Evolutionary conservation across 2,797 vertebrate genomes (phyloP).

Genomic region (Yasuhikotakia modesta): DNA sequence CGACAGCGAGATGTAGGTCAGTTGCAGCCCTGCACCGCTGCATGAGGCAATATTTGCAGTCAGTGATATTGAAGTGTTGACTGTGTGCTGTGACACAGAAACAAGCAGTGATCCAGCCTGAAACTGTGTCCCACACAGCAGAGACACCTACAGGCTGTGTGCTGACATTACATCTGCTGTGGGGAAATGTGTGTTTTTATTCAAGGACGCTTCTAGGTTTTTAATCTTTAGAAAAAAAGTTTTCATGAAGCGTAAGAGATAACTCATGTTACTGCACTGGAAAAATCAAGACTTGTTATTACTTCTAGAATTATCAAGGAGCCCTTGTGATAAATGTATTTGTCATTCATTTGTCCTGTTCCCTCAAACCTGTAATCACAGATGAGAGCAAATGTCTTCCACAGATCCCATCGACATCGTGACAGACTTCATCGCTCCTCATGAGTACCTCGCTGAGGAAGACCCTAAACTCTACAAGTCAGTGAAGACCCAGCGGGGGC

Average conservation of each 20-base stretch:
- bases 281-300: too few relatives aligned
- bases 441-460: slow-evolving; percentile 93
- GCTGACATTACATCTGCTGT: too few relatives aligned
- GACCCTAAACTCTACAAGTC: slow-evolving; percentile 93
- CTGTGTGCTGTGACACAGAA: background rate
- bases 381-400: background rate
- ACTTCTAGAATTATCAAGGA: too few relatives aligned
- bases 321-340: too few relatives aligned
- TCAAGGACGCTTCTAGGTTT: background rate
- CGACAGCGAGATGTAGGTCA: slow-evolving; percentile 88
- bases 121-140: too few relatives aligned
- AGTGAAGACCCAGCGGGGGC: slow-evolving; percentile 88
- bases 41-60: background rate
- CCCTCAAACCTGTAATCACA: background rate
- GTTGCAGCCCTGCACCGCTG: background rate
- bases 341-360: background rate
- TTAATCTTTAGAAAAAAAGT: too few relatives aligned
- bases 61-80: background rate
- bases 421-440: slow-evolving; percentile 90
- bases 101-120: too few relatives aligned
- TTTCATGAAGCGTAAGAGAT: background rate
- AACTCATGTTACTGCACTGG: too few relatives aligned
- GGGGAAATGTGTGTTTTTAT: background rate
- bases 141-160: too few relatives aligned
- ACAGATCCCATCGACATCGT: slow-evolving; percentile 97